These are phyloP conservation scores for Agriopis leucophaearia DNA, from an alignment of 2,888 invertebrate species.

Conservation along the genomic window DNA sequence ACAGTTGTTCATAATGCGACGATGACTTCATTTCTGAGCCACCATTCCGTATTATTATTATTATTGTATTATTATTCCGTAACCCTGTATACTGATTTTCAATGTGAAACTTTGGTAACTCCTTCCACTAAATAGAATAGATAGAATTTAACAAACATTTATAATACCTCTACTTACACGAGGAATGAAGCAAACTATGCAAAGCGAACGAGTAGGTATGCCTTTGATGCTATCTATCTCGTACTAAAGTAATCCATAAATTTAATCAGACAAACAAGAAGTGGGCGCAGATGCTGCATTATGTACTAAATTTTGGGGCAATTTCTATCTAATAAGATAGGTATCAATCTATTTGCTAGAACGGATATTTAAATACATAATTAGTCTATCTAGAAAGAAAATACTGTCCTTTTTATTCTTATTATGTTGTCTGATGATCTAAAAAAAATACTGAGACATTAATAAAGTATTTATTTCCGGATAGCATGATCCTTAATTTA, in stretches of 20 bases:
- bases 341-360: neutral
- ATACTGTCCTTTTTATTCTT: no score
- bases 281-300: slow-evolving; percentile 37
- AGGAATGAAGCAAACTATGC: slow-evolving; percentile 17
- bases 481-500: no score
- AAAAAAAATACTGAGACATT: no score
- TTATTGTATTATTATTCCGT: no score
- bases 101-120: slow-evolving; percentile 2
- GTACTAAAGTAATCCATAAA: slow-evolving; percentile 57
- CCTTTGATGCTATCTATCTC: slow-evolving; percentile 26
- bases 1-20: no score
- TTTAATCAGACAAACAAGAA: slow-evolving; percentile 51
- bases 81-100: neutral
- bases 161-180: slow-evolving; percentile 25
- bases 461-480: no score
- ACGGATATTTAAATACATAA: no score
- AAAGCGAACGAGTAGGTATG: slow-evolving; percentile 14
- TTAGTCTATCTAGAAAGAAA: no score
- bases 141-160: slow-evolving; percentile 18
- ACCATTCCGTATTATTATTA: no score
- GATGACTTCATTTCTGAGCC: no score
- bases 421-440: no score
- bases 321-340: slow-evolving; percentile 23
- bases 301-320: slow-evolving; percentile 42
- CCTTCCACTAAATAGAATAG: slow-evolving; percentile 4